Evolutionary conservation across 2,113 vertebrate species (phyloP).

Genomic region (Myodes glareolus): DNA sequence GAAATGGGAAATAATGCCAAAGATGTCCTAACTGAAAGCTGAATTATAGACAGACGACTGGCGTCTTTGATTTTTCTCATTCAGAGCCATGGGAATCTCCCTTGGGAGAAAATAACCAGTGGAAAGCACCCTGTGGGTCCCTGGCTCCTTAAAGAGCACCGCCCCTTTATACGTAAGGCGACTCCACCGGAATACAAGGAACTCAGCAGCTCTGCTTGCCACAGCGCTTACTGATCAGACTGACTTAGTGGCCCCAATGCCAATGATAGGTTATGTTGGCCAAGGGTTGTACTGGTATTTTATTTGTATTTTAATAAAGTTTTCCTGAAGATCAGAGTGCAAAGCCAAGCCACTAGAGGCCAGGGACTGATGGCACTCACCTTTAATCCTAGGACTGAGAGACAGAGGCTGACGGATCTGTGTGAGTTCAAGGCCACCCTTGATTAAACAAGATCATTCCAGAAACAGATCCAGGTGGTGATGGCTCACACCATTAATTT

Average conservation of each 20-base stretch:
- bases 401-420: too few species aligned
- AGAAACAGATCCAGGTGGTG: too few species aligned
- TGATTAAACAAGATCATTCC: too few species aligned
- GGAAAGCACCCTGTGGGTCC: background rate
- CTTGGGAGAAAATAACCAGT: background rate
- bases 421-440: too few species aligned
- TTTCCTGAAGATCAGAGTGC: too few species aligned
- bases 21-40: background rate
- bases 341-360: too few species aligned
- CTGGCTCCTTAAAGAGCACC: background rate
- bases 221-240: background rate
- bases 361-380: too few species aligned
- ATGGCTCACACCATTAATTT: too few species aligned
- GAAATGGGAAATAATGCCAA: constrained; percentile 48
- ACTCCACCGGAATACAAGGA: background rate
- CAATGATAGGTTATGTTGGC: background rate
- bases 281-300: background rate
- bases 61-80: background rate
- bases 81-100: background rate
- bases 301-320: too few species aligned
- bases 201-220: background rate
- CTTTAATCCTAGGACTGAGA: too few species aligned
- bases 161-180: background rate
- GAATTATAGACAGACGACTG: background rate
- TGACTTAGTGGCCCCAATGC: background rate